A percentile compares a stretch with the other conserved stretches of the same genome.
These are phyloP conservation scores for Drosophila pseudotalamancana DNA, from an alignment of 2,888 invertebrate genomes.

Conservation along the genomic window DNA sequence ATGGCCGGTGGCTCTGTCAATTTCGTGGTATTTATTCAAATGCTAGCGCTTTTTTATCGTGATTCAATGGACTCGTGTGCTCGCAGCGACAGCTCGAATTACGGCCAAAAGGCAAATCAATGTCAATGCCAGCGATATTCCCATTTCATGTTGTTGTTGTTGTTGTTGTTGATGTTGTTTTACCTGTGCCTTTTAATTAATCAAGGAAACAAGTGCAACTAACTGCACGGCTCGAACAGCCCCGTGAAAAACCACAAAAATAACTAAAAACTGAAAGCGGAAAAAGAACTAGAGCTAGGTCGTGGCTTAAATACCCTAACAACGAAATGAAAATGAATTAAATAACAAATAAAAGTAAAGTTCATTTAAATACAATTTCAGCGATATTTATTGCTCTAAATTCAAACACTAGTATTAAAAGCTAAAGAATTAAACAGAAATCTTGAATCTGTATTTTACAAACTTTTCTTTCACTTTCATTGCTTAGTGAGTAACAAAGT, in stretches of 20 bases:
- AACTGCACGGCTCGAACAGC: slow-evolving; percentile 45
- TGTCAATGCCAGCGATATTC: slow-evolving; percentile 65
- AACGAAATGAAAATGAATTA: no score
- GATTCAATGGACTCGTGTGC: slow-evolving; percentile 59
- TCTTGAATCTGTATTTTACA: no score
- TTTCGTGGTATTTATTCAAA: slow-evolving; percentile 73
- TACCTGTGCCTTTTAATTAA: slow-evolving; percentile 65
- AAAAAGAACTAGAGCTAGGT: neutral
- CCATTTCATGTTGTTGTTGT: slow-evolving; percentile 36
- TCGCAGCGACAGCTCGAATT: slow-evolving; percentile 57
- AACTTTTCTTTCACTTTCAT: no score
- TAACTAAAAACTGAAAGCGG: slow-evolving; percentile 26
- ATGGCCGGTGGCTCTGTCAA: slow-evolving; percentile 52
- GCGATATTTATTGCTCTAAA: no score
- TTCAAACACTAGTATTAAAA: no score
- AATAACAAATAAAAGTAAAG: no score
- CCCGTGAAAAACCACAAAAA: slow-evolving; percentile 34
- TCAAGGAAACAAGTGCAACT: slow-evolving; percentile 73
- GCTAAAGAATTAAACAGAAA: no score
- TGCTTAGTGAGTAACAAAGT: neutral
- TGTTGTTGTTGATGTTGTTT: slow-evolving; percentile 1
- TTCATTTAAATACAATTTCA: no score
- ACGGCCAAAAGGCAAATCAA: slow-evolving; percentile 62
- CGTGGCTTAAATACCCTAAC: neutral
- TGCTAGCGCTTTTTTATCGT: slow-evolving; percentile 67